phyloP scores from a whole-genome alignment of 1,140 invertebrate genomes.

The Halictus rubicundus region DNA sequence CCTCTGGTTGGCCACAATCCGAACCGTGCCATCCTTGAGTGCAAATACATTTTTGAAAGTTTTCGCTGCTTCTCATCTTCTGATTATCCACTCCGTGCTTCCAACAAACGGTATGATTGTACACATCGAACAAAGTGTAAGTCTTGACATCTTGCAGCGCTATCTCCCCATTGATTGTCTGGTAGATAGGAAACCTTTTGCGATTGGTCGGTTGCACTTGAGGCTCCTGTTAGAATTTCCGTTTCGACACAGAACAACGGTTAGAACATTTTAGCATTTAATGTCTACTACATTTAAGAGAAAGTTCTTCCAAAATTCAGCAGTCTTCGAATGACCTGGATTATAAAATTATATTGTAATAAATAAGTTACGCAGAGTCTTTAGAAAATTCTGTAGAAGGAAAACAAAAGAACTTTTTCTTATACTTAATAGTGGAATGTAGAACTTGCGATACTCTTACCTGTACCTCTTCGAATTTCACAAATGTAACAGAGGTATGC shows the following conservation, averaged over 20 bases:
- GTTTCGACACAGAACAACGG: too few species aligned
- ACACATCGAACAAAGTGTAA: slow-evolving; percentile 75
- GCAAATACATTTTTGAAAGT: slow-evolving; percentile 80
- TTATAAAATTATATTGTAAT: too few species aligned
- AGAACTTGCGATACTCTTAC: slow-evolving; percentile 43
- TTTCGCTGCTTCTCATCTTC: slow-evolving; percentile 70
- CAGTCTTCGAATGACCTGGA: too few species aligned
- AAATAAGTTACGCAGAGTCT: too few species aligned
- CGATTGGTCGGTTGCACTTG: slow-evolving; percentile 45
- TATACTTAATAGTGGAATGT: neutral
- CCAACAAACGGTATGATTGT: slow-evolving; percentile 82
- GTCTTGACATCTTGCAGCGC: slow-evolving; percentile 75
- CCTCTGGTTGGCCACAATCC: slow-evolving; percentile 85
- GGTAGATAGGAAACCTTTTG: slow-evolving; percentile 68
- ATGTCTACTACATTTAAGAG: too few species aligned
- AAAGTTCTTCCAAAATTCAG: too few species aligned
- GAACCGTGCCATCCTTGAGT: slow-evolving; percentile 83
- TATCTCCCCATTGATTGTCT: slow-evolving; percentile 72
- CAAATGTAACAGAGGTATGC: slow-evolving; percentile 72
- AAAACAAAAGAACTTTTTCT: too few species aligned
- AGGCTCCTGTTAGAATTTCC: slow-evolving; percentile 39
- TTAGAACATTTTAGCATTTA: too few species aligned
- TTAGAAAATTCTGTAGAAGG: too few species aligned
- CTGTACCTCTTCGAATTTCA: slow-evolving; percentile 70
- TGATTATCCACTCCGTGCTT: slow-evolving; percentile 80